Base-by-base conservation (phyloP, 2,888 invertebrate species). In the Uropetala carovei region DNA sequence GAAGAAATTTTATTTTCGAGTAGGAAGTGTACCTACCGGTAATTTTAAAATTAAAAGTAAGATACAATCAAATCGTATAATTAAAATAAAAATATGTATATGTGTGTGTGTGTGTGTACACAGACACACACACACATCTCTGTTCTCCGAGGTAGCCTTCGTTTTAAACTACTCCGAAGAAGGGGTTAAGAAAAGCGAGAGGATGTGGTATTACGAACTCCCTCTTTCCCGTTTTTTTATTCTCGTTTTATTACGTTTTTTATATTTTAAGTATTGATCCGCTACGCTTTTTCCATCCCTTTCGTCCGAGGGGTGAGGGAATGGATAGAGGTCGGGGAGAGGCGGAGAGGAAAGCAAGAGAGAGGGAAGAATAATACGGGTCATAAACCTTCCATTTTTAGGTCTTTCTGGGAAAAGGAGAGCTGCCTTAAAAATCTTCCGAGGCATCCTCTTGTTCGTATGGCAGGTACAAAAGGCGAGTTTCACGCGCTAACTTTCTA, bases 381-480 rank as follows among this genome's bases (percentile, higher is more conserved):
- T 86, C 86, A 86, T 86, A 86, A 86, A 86, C 60, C 86, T 86
- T 86, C 59, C 60, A 60, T 86, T 86, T 86, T 86, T 86, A 86
- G 60, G 68, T n/a, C 68, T 68, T 68, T 68, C 22, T 16, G 86
- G 85, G 22, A 7, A 85, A 27, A 59, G 85, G 58, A 82, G 82
- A 30, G 85, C 85, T n/a, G 68, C 68, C 68, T 68, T 68, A 68
- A 68, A 68, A 68, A 68, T 68, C 68, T 68, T n/a, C 68, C 9
- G 68, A 10, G 68, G 68, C 68, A 68, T 68, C n/a, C 68, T 11
- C 68, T 68, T 68, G 68, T 68, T 68, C 68, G 22, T 68, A 68
- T 68, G 68, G 22, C 68, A 68, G 68, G 68, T 68, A 68, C 68
- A 18, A 68, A 68, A 68, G 22, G 68, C n/a, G 22, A 68, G 68